Conservation (phyloP, 2,797 vertebrate genomes). For the Silurus lanzhouensis region DNA sequence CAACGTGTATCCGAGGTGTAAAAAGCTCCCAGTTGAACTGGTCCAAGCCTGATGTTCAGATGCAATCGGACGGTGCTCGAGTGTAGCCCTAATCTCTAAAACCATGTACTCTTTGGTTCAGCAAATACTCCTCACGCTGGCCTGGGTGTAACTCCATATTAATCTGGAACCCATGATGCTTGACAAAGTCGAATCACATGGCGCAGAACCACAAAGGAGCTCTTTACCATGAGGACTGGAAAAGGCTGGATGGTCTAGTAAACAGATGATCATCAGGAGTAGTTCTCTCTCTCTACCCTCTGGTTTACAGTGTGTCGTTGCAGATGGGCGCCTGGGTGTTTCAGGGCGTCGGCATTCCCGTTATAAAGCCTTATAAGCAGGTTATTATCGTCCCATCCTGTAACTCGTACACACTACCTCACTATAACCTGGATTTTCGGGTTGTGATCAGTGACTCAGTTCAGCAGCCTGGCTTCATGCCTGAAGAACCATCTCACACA, state of each 20-base stretch:
- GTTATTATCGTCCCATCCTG: not conserved
- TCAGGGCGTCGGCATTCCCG: not conserved
- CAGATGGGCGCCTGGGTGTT: not conserved
- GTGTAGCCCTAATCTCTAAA: not conserved
- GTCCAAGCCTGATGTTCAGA: not conserved
- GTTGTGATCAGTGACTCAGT: not conserved
- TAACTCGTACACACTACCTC: too few relatives aligned
- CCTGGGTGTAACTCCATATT: constrained; percentile 56
- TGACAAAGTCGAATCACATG: constrained; percentile 79
- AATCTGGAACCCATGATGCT: constrained; percentile 82
- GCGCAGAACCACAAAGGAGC: constrained; percentile 49
- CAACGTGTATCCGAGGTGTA: too few relatives aligned
- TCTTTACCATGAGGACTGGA: not conserved
- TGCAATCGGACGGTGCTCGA: not conserved
- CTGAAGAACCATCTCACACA: not conserved
- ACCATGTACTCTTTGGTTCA: not conserved
- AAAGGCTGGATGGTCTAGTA: not conserved
- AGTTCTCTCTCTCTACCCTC: not conserved
- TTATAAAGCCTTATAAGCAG: constrained; percentile 5
- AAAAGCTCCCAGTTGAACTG: not conserved
- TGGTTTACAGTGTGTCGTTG: not conserved
- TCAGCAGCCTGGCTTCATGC: not conserved
- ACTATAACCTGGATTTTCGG: not conserved
- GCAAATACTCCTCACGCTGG: not conserved
- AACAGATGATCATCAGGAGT: not conserved